A percentile compares a stretch with the other conserved stretches of the same genome.
Evolutionary conservation across 2,888 invertebrate genomes (phyloP).

Genomic region (Nomada lathburiana): DNA sequence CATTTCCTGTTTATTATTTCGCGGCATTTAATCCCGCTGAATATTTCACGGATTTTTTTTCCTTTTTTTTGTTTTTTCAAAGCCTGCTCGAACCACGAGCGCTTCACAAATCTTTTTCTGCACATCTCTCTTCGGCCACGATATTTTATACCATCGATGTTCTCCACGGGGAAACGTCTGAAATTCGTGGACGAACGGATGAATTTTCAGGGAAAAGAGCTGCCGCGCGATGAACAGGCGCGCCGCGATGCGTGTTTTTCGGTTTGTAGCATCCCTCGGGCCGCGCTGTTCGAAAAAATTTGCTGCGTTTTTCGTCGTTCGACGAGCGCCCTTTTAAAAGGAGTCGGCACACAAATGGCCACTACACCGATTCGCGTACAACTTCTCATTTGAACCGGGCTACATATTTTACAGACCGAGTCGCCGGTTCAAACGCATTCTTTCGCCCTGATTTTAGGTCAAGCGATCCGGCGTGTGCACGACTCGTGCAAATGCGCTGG

Average conservation of each 20-base stretch:
- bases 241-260: neutral
- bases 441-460: slow-evolving; percentile 41
- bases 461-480: slow-evolving; percentile 9
- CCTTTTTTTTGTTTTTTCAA: neutral
- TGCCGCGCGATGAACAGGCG: neutral
- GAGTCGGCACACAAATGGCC: neutral
- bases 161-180: slow-evolving; percentile 4
- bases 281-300: neutral
- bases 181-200: slow-evolving; percentile 28
- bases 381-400: neutral
- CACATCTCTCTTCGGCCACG: neutral
- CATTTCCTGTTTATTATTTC: neutral
- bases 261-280: neutral
- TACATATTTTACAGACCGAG: neutral
- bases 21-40: neutral
- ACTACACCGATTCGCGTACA: neutral
- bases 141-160: slow-evolving; percentile 17
- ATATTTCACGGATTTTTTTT: neutral
- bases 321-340: slow-evolving; percentile 4
- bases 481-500: neutral
- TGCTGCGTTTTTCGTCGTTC: neutral
- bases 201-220: slow-evolving; percentile 35
- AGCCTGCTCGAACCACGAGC: neutral
- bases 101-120: neutral
- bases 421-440: slow-evolving; percentile 31